These are phyloP conservation scores for Climacteris rufus DNA, from an alignment of 2,113 vertebrate species.

Conservation along the genomic window DNA sequence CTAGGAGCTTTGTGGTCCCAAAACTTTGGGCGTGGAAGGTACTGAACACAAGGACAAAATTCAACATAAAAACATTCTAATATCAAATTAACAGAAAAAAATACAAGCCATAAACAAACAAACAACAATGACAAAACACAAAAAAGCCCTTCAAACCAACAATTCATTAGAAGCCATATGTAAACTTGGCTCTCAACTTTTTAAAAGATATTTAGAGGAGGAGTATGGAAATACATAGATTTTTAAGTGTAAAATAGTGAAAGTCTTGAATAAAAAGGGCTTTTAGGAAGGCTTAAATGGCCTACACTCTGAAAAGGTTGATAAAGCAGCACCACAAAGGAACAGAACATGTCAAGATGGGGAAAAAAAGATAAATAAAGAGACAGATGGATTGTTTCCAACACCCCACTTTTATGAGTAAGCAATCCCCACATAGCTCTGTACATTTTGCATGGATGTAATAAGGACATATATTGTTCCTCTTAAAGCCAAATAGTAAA, in stretches of 20 bases:
- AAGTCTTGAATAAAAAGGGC: background rate
- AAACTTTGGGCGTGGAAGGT: background rate
- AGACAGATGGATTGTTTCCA: background rate
- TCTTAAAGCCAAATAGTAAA: background rate
- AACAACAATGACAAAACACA: rapidly evolving
- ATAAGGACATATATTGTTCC: background rate
- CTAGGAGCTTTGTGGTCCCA: background rate
- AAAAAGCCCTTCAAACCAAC: rapidly evolving
- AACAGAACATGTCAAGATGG: background rate
- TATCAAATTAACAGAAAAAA: background rate
- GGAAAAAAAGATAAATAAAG: background rate
- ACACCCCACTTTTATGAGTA: rapidly evolving
- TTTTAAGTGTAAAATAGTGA: background rate
- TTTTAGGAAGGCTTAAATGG: background rate
- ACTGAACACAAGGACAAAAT: background rate
- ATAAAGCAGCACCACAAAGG: background rate
- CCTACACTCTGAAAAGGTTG: background rate
- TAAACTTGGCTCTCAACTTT: background rate
- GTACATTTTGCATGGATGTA: background rate
- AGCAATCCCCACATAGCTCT: background rate
- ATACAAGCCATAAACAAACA: background rate
- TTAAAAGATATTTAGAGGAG: background rate
- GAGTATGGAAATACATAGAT: background rate
- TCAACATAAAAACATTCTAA: background rate
- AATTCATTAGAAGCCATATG: background rate